Conservation (phyloP, 2,113 vertebrate species). For the Jaculus jaculus region DNA sequence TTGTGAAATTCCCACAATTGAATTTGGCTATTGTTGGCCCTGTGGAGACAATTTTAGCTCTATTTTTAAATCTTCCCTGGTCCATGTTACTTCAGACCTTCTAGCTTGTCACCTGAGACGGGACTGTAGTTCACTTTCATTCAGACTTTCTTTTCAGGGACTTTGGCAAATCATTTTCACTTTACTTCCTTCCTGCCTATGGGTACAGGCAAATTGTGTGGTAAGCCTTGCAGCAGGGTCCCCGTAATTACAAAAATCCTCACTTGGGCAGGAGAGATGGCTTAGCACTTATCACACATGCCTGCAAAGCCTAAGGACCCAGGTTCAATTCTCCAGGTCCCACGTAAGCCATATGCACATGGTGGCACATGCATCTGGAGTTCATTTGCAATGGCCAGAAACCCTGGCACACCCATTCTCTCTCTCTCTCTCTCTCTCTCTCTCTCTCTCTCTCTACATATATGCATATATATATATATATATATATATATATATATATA, state of each 20-base stretch:
- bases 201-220: neutral
- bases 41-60: neutral
- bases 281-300: no score
- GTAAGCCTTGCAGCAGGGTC: neutral
- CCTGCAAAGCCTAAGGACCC: no score
- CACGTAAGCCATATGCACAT: no score
- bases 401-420: no score
- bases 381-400: no score
- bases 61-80: neutral
- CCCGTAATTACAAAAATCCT: neutral
- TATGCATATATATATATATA: no score
- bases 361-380: no score
- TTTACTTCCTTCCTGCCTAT: neutral
- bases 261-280: no score
- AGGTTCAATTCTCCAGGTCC: no score
- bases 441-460: no score
- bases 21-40: neutral
- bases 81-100: neutral
- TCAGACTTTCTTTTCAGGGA: neutral
- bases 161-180: neutral
- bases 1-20: neutral
- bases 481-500: no score
- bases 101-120: neutral
- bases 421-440: no score
- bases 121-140: neutral